phyloP scores from a whole-genome alignment of 2,113 vertebrate species.

The Neotoma lepida region DNA sequence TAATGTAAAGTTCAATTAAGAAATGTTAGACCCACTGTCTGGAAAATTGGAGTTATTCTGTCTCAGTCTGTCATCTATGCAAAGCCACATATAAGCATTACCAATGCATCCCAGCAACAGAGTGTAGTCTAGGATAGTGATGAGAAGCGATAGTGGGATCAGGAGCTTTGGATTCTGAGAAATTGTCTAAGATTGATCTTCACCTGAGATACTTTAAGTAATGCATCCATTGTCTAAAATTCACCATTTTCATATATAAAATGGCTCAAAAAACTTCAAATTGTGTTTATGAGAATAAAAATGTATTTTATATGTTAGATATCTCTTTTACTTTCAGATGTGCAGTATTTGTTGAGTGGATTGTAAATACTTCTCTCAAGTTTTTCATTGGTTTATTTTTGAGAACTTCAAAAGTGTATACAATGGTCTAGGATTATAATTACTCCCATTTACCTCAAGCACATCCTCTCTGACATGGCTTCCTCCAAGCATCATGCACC shows the following conservation, averaged over 20 bases:
- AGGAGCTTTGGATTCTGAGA: not conserved
- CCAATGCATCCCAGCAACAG: fast-evolving
- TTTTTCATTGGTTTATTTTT: not conserved
- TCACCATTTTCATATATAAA: not conserved
- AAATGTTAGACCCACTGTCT: slow-evolving; percentile 11
- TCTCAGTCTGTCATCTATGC: not conserved
- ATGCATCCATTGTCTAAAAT: not conserved
- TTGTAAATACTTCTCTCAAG: not conserved
- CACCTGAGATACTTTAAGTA: not conserved
- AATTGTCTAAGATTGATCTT: not conserved
- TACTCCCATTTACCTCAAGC: not conserved
- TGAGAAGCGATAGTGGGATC: fast-evolving
- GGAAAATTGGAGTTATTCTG: not conserved
- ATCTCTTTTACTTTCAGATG: not conserved
- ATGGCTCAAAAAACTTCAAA: not conserved
- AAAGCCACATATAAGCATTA: not conserved
- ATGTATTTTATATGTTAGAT: not conserved
- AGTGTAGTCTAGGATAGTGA: not conserved
- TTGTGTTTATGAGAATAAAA: not conserved
- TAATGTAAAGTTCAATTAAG: slow-evolving; percentile 19
- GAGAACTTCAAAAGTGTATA: not conserved
- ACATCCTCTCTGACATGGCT: not conserved
- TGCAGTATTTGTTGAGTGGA: not conserved
- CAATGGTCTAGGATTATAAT: not conserved
- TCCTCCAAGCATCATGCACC: not conserved